Evolutionary conservation across 2,113 vertebrate species (phyloP).

Genomic region (Daubentonia madagascariensis): DNA sequence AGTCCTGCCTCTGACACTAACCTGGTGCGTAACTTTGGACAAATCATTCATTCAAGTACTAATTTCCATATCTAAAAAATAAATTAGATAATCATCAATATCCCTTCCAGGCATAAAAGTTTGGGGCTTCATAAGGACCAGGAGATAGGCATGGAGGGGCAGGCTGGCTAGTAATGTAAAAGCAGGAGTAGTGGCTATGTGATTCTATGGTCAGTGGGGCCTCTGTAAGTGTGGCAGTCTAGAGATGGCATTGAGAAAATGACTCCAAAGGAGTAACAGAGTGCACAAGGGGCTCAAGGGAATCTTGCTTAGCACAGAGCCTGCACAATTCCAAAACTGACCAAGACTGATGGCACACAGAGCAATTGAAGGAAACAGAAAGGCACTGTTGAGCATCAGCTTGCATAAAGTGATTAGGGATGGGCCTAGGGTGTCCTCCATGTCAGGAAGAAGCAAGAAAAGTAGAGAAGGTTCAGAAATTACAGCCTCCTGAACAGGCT

Average conservation of each 20-base stretch:
- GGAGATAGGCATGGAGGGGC: not conserved
- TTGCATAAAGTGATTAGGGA: not conserved
- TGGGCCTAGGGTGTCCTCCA: not conserved
- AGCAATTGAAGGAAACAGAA: not conserved
- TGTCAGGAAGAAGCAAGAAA: not conserved
- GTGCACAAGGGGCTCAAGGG: fast-evolving
- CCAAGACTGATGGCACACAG: not conserved
- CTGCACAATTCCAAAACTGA: not conserved
- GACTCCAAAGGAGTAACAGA: not conserved
- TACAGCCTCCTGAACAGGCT: not conserved
- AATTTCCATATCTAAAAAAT: not conserved
- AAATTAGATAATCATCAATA: not conserved
- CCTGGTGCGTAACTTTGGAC: not conserved
- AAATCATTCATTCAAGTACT: not conserved
- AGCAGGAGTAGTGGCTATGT: not conserved
- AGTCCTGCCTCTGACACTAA: not conserved
- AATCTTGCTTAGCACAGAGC: not conserved
- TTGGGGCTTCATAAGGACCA: not conserved
- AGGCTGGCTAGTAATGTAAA: not conserved
- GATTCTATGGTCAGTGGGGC: not conserved
- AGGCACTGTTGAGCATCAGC: not conserved
- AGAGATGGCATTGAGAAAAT: not conserved
- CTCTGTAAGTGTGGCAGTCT: not conserved
- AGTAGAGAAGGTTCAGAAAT: not conserved
- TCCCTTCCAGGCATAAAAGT: not conserved